These are phyloP conservation scores for Halesus radiatus DNA, from an alignment of 1,140 invertebrate species.

Conservation along the genomic window DNA sequence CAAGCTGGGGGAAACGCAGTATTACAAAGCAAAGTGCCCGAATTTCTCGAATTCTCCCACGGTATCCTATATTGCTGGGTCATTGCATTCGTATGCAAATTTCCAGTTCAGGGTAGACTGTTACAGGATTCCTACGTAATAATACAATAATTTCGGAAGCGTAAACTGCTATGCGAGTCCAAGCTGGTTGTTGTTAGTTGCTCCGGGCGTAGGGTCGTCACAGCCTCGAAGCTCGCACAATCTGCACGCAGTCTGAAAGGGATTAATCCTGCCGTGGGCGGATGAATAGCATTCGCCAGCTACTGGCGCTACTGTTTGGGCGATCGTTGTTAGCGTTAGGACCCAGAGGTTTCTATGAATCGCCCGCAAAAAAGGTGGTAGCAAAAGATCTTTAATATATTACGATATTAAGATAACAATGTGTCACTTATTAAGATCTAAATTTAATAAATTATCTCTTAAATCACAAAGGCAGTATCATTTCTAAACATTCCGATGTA, in stretches of 20 bases:
- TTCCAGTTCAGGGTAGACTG: neutral
- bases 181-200: neutral
- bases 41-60: slow-evolving; percentile 25
- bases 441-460: too few relatives aligned
- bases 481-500: too few relatives aligned
- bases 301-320: too few relatives aligned
- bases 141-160: slow-evolving; percentile 53
- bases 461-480: too few relatives aligned
- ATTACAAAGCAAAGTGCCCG: slow-evolving; percentile 2
- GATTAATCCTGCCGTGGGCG: too few relatives aligned
- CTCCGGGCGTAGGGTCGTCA: neutral
- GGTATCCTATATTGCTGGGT: slow-evolving; percentile 34
- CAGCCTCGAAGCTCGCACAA: neutral
- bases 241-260: neutral
- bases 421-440: too few relatives aligned
- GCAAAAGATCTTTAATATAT: too few relatives aligned
- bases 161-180: slow-evolving; percentile 32
- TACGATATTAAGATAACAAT: too few relatives aligned
- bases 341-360: too few relatives aligned
- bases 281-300: too few relatives aligned
- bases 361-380: too few relatives aligned
- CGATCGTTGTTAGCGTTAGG: too few relatives aligned
- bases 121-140: slow-evolving; percentile 46
- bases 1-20: neutral
- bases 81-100: slow-evolving; percentile 50